These are phyloP conservation scores for Syndactyla subalaris DNA, from an alignment of 2,797 vertebrate species.

Conservation along the genomic window DNA sequence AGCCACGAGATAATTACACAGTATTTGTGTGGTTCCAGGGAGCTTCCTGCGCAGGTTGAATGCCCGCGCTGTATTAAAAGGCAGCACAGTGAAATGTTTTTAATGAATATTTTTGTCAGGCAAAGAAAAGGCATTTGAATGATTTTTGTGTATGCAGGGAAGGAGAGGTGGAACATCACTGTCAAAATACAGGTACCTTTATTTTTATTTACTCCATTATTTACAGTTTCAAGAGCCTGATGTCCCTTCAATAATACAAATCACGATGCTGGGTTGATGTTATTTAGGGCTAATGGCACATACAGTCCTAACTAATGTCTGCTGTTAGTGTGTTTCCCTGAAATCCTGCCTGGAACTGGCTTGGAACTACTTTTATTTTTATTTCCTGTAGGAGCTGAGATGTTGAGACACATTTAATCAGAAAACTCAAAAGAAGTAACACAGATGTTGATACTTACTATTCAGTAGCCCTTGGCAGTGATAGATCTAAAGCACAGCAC, in stretches of 20 bases:
- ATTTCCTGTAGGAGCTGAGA: constrained; percentile 73
- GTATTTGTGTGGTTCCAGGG: constrained; percentile 94
- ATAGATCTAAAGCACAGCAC: constrained; percentile 79
- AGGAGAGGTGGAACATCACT: constrained; percentile 81
- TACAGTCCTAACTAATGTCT: constrained; percentile 66
- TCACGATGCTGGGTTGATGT: constrained; percentile 70
- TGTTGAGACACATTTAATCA: constrained; percentile 81
- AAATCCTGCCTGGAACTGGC: constrained; percentile 59
- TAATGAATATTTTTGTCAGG: constrained; percentile 92
- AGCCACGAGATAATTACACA: constrained; percentile 94
- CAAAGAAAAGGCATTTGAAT: constrained; percentile 87
- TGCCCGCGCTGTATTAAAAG: constrained; percentile 85
- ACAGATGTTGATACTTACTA: constrained; percentile 82
- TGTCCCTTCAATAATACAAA: constrained; percentile 74
- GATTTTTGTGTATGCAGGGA: constrained; percentile 78
- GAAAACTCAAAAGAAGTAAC: constrained; percentile 76
- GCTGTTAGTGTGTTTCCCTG: constrained; percentile 57
- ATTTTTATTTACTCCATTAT: constrained; percentile 82
- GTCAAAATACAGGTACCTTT: constrained; percentile 84
- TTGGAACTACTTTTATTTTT: constrained; percentile 69
- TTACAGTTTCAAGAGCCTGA: constrained; percentile 73
- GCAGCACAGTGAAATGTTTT: constrained; percentile 89
- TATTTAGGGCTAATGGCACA: constrained; percentile 77
- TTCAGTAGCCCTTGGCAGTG: constrained; percentile 83
- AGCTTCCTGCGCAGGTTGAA: constrained; percentile 87